Conservation (phyloP, 2,797 vertebrate species). For the Dryobates pubescens region DNA sequence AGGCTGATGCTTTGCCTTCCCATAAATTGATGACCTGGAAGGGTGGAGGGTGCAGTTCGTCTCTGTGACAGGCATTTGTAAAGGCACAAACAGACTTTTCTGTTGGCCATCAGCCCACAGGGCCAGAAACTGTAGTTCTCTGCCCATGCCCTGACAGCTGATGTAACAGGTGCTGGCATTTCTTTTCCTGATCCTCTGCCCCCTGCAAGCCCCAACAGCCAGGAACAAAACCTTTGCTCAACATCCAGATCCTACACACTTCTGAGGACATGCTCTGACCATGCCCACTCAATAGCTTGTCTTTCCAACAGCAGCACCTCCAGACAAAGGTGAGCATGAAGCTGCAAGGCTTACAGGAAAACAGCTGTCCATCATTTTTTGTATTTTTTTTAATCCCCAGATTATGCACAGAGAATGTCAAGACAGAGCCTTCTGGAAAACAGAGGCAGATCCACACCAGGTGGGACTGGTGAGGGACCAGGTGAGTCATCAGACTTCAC, state of each 20-base stretch:
- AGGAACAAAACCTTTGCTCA: not conserved
- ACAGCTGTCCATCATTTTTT: not conserved
- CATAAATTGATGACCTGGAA: not conserved
- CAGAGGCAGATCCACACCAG: not conserved
- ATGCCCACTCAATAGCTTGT: not conserved
- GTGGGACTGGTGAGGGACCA: not conserved
- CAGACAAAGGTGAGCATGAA: slow-evolving; percentile 6
- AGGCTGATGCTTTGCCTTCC: not conserved
- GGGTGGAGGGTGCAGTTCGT: not conserved
- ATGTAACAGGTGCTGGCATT: not conserved
- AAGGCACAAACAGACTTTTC: not conserved
- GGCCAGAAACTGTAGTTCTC: not conserved
- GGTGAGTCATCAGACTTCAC: not conserved
- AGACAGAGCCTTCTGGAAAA: slow-evolving; percentile 4
- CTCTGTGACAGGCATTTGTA: not conserved
- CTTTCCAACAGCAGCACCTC: not conserved
- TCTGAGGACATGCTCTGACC: not conserved
- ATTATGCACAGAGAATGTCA: not conserved
- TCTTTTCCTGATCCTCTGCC: not conserved
- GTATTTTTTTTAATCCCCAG: not conserved
- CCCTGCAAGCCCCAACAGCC: not conserved
- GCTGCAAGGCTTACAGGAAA: not conserved
- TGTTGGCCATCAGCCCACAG: not conserved
- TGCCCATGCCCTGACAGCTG: not conserved
- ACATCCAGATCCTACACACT: not conserved